Evolutionary conservation across 2,113 vertebrate genomes (phyloP).

Genomic region (Origma solitaria): DNA sequence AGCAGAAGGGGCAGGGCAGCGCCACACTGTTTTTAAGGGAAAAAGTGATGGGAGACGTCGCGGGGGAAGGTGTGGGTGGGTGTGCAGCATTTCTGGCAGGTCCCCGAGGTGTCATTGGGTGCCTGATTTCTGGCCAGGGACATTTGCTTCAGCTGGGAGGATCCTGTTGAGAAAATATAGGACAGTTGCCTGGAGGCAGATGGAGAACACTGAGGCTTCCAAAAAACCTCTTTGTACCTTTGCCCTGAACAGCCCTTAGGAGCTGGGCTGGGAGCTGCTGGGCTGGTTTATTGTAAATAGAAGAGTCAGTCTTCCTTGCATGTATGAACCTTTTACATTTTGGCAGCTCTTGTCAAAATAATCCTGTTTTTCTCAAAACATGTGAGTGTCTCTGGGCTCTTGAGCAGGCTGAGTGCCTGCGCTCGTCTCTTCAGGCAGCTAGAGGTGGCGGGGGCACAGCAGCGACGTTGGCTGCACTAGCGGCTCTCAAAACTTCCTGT

Average conservation of each 20-base stretch:
- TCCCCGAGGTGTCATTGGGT: not conserved
- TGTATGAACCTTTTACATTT: constrained; percentile 21
- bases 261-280: not conserved
- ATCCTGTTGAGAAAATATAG: not conserved
- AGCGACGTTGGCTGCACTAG: not conserved
- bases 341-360: constrained; percentile 44
- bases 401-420: not conserved
- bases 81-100: not conserved
- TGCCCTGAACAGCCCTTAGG: constrained; percentile 17
- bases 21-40: fast-evolving
- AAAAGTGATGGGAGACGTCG: fast-evolving
- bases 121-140: not conserved
- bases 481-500: not conserved
- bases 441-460: not conserved
- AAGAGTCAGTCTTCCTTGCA: not conserved
- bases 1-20: fast-evolving
- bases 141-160: not conserved
- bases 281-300: not conserved
- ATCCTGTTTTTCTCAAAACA: constrained; percentile 20
- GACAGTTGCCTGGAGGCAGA: constrained; percentile 13
- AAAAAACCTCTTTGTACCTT: constrained; percentile 36
- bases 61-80: not conserved
- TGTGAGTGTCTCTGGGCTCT: not conserved
- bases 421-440: constrained; percentile 14
- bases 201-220: not conserved